Conservation (phyloP, 2,797 vertebrate genomes). For the Bradypodion pumilum region DNA sequence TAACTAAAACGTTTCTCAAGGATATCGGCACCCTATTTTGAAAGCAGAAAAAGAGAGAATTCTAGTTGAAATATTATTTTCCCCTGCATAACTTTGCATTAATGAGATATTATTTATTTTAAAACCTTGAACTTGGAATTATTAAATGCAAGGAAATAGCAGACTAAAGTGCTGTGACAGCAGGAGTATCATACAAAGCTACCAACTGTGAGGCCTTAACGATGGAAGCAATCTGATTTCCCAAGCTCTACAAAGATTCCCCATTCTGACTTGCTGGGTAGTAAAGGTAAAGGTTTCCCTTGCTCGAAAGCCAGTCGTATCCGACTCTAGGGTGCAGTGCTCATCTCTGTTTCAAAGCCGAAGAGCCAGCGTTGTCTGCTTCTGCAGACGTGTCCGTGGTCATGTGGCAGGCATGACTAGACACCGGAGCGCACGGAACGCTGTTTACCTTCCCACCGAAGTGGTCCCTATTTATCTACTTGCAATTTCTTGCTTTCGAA, state of each 20-base stretch:
- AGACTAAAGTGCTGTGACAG: conserved; percentile 27
- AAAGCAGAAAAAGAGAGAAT: background rate
- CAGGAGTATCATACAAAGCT: background rate
- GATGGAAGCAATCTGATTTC: conserved; percentile 48
- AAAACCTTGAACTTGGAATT: conserved; percentile 32
- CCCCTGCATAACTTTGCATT: conserved; percentile 10
- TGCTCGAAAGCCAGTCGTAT: too few species aligned
- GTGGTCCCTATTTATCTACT: too few species aligned
- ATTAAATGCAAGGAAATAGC: conserved; percentile 19
- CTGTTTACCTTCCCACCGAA: too few species aligned
- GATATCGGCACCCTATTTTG: conserved; percentile 29
- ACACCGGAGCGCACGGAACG: too few species aligned
- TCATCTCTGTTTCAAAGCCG: too few species aligned
- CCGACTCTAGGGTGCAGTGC: too few species aligned
- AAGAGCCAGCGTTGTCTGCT: too few species aligned
- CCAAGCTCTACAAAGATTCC: conserved; percentile 33
- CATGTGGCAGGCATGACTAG: too few species aligned
- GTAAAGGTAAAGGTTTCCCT: too few species aligned
- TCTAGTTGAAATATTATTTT: conserved; percentile 3
- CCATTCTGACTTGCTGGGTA: conserved; percentile 2
- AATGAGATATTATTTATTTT: conserved; percentile 12
- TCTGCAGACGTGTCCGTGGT: too few species aligned
- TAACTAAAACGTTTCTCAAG: conserved; percentile 43
- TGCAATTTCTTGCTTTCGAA: too few species aligned
- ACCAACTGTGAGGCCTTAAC: conserved; percentile 31